Conservation (phyloP, 37 sponge, comb jelly and placozoan species). For the Tethya wilhelma region DNA sequence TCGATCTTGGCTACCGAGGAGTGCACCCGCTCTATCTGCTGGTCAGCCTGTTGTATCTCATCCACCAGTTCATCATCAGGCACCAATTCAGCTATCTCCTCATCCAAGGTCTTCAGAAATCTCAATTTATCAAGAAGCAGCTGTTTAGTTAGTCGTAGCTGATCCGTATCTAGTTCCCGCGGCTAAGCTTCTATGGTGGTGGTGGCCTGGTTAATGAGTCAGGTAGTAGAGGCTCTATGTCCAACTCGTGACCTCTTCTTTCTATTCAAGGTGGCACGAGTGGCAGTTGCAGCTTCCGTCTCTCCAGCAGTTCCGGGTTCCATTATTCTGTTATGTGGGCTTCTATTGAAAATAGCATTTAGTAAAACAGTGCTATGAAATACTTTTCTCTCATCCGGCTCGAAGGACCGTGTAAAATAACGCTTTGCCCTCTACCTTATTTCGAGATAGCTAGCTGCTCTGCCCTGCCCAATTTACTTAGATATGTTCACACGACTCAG, state of each 20-base stretch:
- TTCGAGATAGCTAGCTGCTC: too few relatives aligned
- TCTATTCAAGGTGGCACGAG: not conserved
- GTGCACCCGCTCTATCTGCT: not conserved
- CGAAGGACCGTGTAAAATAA: too few relatives aligned
- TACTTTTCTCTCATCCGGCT: too few relatives aligned
- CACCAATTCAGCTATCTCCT: not conserved
- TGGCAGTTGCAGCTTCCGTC: not conserved
- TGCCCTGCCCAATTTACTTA: too few relatives aligned
- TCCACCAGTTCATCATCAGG: not conserved
- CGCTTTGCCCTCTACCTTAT: too few relatives aligned
- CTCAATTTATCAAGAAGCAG: not conserved
- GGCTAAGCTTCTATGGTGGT: not conserved
- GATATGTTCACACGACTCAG: too few relatives aligned
- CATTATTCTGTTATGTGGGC: too few relatives aligned
- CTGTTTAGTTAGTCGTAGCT: not conserved
- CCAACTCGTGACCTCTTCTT: slow-evolving; percentile 3
- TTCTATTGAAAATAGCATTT: too few relatives aligned
- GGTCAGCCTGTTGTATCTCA: not conserved
- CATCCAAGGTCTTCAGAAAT: not conserved
- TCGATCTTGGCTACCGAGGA: not conserved
- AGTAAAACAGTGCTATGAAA: too few relatives aligned
- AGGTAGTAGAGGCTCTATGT: slow-evolving; percentile 1
- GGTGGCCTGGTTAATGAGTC: not conserved
- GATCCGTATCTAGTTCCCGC: not conserved
- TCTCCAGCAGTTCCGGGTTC: too few relatives aligned